These are phyloP conservation scores for Pollenia angustigena DNA, from an alignment of 2,888 invertebrate genomes.

Conservation along the genomic window DNA sequence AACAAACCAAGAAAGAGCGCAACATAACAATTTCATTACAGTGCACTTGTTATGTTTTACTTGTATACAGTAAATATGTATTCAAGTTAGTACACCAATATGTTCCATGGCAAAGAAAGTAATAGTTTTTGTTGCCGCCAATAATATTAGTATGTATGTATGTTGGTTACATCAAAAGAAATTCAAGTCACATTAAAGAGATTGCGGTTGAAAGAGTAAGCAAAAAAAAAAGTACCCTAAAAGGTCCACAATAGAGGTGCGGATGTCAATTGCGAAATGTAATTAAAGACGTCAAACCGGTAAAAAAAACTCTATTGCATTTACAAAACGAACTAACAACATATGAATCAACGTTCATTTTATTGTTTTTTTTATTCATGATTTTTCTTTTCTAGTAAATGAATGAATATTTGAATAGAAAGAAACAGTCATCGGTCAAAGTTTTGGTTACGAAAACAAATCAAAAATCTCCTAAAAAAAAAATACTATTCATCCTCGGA, in stretches of 20 bases:
- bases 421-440: not conserved
- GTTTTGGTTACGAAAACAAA: not conserved
- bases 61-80: not conserved
- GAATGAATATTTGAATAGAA: not conserved
- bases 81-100: not conserved
- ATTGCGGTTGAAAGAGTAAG: conserved; percentile 34
- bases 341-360: not conserved
- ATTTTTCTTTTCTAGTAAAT: conserved; percentile 5
- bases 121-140: not conserved
- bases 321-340: not conserved
- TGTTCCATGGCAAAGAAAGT: not conserved
- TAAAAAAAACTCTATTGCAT: conserved; percentile 21
- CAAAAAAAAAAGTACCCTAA: too few species aligned
- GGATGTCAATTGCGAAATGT: conserved; percentile 22
- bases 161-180: conserved; percentile 53
- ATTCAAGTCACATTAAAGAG: conserved; percentile 55
- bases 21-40: conserved; percentile 35
- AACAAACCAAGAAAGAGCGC: not conserved
- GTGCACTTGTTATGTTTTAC: not conserved
- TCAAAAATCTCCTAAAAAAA: too few species aligned
- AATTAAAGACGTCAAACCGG: conserved; percentile 46
- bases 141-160: conserved; percentile 21
- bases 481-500: too few species aligned
- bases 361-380: conserved; percentile 21
- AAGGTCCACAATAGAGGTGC: conserved; percentile 13